Evolutionary conservation across 2,113 vertebrate species (phyloP).

Genomic region (Grammatotria lemairii): DNA sequence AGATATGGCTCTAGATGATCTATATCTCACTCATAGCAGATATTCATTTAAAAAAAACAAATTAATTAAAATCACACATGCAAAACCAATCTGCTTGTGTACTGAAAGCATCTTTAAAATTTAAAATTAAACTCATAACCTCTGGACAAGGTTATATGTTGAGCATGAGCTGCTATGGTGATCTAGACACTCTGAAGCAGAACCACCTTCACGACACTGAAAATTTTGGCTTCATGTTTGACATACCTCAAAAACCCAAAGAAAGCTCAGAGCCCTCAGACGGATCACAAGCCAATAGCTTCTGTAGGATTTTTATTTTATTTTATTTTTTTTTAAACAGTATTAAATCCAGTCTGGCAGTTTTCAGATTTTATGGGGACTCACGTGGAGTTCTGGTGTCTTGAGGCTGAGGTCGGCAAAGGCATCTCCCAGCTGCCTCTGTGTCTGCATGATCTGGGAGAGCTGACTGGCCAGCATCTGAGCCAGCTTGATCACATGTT

Average conservation of each 20-base stretch:
- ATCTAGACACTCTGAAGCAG: not conserved
- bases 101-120: not conserved
- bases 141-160: not conserved
- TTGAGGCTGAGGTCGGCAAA: constrained; percentile 98
- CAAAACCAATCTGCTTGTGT: not conserved
- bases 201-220: not conserved
- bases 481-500: constrained; percentile 87
- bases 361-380: constrained; percentile 16
- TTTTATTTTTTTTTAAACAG: rapidly evolving
- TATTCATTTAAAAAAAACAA: rapidly evolving
- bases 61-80: not conserved
- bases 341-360: not conserved
- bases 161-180: not conserved
- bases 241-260: not conserved
- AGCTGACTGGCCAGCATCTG: constrained; percentile 87
- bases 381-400: constrained; percentile 92
- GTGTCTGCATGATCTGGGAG: constrained; percentile 91
- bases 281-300: not conserved
- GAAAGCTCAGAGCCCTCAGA: not conserved
- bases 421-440: constrained; percentile 91
- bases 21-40: not conserved
- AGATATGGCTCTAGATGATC: not conserved
- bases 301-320: not conserved
- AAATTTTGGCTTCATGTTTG: not conserved
- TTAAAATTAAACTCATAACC: rapidly evolving